A percentile compares a stretch with the other conserved stretches of the same genome.
These are phyloP conservation scores for Lysiphlebus fabarum DNA, from an alignment of 1,140 invertebrate genomes.

Conservation along the genomic window DNA sequence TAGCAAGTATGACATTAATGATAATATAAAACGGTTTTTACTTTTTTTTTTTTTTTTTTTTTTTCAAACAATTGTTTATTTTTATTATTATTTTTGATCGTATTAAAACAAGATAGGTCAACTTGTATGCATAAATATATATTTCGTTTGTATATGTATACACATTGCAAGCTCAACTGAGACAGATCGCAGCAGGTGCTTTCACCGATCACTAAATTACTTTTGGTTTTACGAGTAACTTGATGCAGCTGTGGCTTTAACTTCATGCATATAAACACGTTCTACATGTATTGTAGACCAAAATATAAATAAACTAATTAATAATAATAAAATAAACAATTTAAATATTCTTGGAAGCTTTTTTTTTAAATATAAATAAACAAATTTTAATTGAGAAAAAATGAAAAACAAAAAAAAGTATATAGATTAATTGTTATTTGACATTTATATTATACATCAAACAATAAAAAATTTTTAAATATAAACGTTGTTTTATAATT, in stretches of 20 bases:
- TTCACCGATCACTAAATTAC: conserved; percentile 25
- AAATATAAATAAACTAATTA: conserved; percentile 5
- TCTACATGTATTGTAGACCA: too few species aligned
- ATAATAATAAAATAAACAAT: not conserved
- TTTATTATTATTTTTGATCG: too few species aligned
- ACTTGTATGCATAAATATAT: conserved; percentile 1
- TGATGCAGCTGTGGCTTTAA: conserved; percentile 27
- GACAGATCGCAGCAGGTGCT: conserved; percentile 26
- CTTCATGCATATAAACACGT: too few species aligned
- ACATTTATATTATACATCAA: too few species aligned
- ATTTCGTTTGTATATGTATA: not conserved
- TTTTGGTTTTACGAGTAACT: conserved; percentile 25
- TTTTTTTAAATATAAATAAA: too few species aligned
- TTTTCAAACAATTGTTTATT: too few species aligned
- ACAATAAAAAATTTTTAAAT: too few species aligned
- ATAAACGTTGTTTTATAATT: conserved; percentile 23
- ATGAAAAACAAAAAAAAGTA: too few species aligned
- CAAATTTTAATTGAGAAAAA: too few species aligned
- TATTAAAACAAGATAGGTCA: not conserved
- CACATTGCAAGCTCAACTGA: conserved; percentile 7
- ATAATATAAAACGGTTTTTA: conserved; percentile 17
- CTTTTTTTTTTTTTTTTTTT: not conserved
- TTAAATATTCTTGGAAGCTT: too few species aligned
- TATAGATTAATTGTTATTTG: too few species aligned
- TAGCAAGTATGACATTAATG: conserved; percentile 16